Evolutionary conservation across 2,113 vertebrate genomes (phyloP).

Genomic region (Lutjanus erythropterus): DNA sequence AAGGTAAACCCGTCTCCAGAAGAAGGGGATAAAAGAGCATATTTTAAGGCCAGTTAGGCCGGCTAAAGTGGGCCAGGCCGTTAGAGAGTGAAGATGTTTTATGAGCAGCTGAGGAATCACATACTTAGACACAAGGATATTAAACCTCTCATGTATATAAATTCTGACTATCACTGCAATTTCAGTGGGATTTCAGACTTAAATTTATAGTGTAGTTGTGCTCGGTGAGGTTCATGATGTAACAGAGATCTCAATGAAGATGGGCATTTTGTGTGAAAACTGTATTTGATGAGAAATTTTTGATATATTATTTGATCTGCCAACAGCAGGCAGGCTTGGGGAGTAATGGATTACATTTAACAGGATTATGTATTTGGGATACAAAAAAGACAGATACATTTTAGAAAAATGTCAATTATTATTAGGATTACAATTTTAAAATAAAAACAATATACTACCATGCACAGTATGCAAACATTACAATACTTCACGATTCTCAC

Average conservation of each 20-base stretch:
- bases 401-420: too few species aligned
- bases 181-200: not conserved
- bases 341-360: too few species aligned
- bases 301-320: too few species aligned
- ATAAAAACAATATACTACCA: too few species aligned
- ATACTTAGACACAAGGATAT: not conserved
- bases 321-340: too few species aligned
- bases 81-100: slow-evolving; percentile 19
- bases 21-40: slow-evolving; percentile 52
- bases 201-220: not conserved
- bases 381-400: too few species aligned
- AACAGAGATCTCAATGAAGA: not conserved
- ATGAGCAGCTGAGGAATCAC: slow-evolving; percentile 14
- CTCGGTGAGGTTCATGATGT: not conserved
- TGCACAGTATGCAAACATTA: too few species aligned
- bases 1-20: slow-evolving; percentile 20
- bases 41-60: slow-evolving; percentile 16
- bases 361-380: too few species aligned
- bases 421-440: too few species aligned
- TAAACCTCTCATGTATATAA: not conserved
- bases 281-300: not conserved
- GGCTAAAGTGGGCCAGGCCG: slow-evolving; percentile 37
- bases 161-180: not conserved
- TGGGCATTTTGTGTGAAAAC: not conserved
- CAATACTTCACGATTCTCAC: too few species aligned